Evolutionary conservation across 2,888 invertebrate genomes (phyloP).

Genomic region (Ophion ellenae): DNA sequence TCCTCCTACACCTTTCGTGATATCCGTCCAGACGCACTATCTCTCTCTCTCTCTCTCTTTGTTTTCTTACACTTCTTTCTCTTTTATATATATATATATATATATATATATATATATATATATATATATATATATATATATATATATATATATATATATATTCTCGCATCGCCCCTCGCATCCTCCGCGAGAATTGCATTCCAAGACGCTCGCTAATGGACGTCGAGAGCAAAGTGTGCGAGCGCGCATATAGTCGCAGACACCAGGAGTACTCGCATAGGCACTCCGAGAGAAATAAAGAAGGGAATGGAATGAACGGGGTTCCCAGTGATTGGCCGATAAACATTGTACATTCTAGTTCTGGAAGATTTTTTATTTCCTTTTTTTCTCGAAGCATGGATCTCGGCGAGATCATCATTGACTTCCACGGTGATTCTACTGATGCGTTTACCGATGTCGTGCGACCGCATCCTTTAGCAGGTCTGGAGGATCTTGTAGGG

Average conservation of each 20-base stretch:
- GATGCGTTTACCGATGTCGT: too few species aligned
- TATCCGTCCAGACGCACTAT: conserved; percentile 19
- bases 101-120: not conserved
- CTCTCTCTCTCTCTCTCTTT: conserved; percentile 18
- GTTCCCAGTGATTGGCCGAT: conserved; percentile 19
- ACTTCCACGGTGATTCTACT: too few species aligned
- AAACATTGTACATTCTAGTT: not conserved
- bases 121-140: not conserved
- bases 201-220: conserved; percentile 74
- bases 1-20: conserved; percentile 58
- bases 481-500: too few species aligned
- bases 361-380: not conserved
- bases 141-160: not conserved
- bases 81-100: not conserved
- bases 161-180: conserved; percentile 35
- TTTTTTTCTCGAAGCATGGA: not conserved
- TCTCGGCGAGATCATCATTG: not conserved
- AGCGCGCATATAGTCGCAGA: conserved; percentile 55
- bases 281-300: conserved; percentile 50
- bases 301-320: conserved; percentile 4
- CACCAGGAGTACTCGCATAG: conserved; percentile 43
- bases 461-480: too few species aligned
- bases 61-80: conserved; percentile 8
- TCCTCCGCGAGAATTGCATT: conserved; percentile 69
- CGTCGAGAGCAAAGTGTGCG: conserved; percentile 69